Percentiles rank a stretch among this genome's conserved stretches.
phyloP scores from a whole-genome alignment of 37 sponge, comb jelly and placozoan genomes.

The Bolinopsis microptera region DNA sequence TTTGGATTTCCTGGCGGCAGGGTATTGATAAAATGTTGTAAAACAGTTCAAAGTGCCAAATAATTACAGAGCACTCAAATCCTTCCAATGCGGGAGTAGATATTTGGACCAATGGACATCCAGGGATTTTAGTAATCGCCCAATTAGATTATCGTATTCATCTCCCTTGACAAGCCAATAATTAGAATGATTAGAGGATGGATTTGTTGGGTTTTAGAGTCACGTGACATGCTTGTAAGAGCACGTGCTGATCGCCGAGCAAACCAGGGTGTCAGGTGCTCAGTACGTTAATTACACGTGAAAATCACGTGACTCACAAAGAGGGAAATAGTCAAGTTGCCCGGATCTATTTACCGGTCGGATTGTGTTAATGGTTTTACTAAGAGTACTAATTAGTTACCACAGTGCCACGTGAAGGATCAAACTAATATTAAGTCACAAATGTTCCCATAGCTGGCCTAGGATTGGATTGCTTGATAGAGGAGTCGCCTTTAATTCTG shows the following conservation, averaged over 20 bases:
- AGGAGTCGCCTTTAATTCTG: slow-evolving; percentile 10
- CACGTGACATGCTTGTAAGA: slow-evolving; percentile 15
- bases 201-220: slow-evolving; percentile 64
- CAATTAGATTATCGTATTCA: slow-evolving; percentile 43
- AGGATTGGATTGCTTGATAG: background rate
- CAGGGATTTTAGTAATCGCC: slow-evolving; percentile 30
- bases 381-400: slow-evolving; percentile 61
- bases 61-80: slow-evolving; percentile 29
- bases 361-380: slow-evolving; percentile 64
- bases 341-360: slow-evolving; percentile 7
- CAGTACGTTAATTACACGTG: background rate
- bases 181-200: slow-evolving; percentile 66
- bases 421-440: background rate
- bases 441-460: background rate
- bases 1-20: background rate
- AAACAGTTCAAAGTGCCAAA: slow-evolving; percentile 44
- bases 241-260: background rate
- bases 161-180: slow-evolving; percentile 61
- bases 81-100: background rate
- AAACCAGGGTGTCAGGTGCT: background rate
- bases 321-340: slow-evolving; percentile 56
- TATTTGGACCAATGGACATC: background rate
- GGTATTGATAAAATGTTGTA: slow-evolving; percentile 21
- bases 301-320: background rate
- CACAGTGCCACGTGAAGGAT: slow-evolving; percentile 9